Percentiles rank a stretch among this genome's conserved stretches.
phyloP scores from a whole-genome alignment of 2,113 vertebrate species.

The Phyllopteryx taeniolatus region DNA sequence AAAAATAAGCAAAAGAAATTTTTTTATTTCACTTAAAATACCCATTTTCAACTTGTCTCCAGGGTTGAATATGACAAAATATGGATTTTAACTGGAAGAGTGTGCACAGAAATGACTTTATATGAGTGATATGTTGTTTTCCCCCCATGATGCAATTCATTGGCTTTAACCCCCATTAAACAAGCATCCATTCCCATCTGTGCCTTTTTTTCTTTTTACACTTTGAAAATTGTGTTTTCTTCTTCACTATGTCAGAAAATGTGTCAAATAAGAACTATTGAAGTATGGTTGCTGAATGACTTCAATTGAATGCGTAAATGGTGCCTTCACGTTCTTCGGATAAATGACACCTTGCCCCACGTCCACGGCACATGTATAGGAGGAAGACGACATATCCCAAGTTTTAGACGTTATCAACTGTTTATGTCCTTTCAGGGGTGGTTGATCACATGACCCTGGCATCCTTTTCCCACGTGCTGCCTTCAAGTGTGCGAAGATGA shows the following conservation, averaged over 20 bases:
- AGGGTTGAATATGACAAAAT: neutral
- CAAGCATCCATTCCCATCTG: too few species aligned
- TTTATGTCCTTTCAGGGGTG: neutral
- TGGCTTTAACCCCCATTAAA: neutral
- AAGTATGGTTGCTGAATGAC: too few species aligned
- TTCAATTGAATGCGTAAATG: neutral
- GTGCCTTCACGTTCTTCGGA: neutral
- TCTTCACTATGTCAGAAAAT: neutral
- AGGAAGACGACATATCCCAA: neutral
- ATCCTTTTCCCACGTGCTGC: constrained; percentile 7
- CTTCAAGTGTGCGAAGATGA: constrained; percentile 61
- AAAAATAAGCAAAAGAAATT: too few species aligned
- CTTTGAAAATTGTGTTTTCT: neutral
- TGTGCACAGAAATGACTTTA: neutral
- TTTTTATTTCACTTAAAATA: too few species aligned
- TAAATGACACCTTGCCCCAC: neutral
- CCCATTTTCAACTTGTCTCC: neutral
- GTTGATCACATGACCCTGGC: neutral
- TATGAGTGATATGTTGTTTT: neutral
- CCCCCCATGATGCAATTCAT: neutral
- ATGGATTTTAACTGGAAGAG: neutral
- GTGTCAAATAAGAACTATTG: neutral
- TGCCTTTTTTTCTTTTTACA: too few species aligned
- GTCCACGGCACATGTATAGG: neutral
- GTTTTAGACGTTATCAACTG: neutral